Evolutionary conservation across 2,888 invertebrate genomes (phyloP).

Genomic region (Rhogogaster chlorosoma): DNA sequence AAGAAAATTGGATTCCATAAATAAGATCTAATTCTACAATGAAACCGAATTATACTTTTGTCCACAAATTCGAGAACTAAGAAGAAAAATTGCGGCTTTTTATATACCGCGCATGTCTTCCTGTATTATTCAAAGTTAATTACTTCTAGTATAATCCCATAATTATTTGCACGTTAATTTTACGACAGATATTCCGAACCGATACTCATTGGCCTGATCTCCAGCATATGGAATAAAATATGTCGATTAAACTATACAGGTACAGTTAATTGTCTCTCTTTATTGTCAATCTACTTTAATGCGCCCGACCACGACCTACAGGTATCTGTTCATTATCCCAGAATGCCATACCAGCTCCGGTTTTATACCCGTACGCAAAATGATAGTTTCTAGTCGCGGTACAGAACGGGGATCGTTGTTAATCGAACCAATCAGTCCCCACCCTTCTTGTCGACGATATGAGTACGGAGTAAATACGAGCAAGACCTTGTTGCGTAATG

Average conservation of each 20-base stretch:
- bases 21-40: too few relatives aligned
- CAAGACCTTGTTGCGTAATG: neutral
- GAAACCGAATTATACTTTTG: too few relatives aligned
- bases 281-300: neutral
- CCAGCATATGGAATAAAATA: neutral
- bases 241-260: neutral
- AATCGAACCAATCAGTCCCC: constrained; percentile 19
- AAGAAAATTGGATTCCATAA: too few relatives aligned
- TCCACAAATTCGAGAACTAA: too few relatives aligned
- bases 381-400: neutral
- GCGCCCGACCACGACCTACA: neutral
- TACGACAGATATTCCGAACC: neutral
- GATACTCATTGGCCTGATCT: neutral
- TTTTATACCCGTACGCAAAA: neutral
- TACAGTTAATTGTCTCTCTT: neutral
- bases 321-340: neutral
- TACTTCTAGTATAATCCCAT: neutral
- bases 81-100: too few relatives aligned
- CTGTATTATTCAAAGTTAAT: neutral
- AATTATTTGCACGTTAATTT: neutral
- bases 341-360: neutral
- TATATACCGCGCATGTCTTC: too few relatives aligned
- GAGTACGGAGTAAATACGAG: neutral
- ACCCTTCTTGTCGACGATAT: constrained; percentile 10
- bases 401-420: neutral